Base-by-base conservation (phyloP, 2,888 invertebrate species). In the Neoitamus cyanurus region DNA sequence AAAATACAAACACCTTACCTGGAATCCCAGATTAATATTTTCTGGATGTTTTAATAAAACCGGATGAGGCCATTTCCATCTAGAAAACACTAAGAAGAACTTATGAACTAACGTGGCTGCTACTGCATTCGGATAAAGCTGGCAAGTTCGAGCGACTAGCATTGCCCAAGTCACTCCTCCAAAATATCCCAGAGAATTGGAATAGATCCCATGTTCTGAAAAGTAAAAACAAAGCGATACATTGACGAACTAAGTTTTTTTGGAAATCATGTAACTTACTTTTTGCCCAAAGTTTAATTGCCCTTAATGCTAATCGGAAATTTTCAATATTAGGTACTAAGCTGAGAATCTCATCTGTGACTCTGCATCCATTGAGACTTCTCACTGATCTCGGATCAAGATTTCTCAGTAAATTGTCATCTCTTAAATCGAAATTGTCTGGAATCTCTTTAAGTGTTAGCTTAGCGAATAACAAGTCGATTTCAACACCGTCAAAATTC, bases 161-260 rank as follows among this genome's bases (percentile, higher is more conserved):
- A 99, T 99, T 1, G 99, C 99, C 99, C 99, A 99, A 0, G 99
- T 98, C 9, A 99, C 99, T 86, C 99, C 99, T 82, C 99, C 99
- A 82, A 99, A 94, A 91, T 98, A 99, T 69, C 99, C 99, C 88
- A 99, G 93, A 0, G 97, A 97, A 93, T 99, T 99, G 78, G 99
- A 99, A 92, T 99, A 99, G 88, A 99, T 98, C 83, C 99, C 98
- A 92, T 97, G 97, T 88, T 94, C 97, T 97, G 90, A 46, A 90
- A 91, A 86, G 83, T 85, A 86, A 85, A 87, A 86, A 75, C 87
- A 34, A 87, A 85, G 78, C 72, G 7, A 84, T 46, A 30, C 5
- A 72, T 11, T 58, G 20, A 25, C 37, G 7, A 34, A 37, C 30
- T 31, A 31, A 30, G 0, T 75, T 30, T 68, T 36, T 30, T 46